Percentiles rank a stretch among this genome's conserved stretches.
These are phyloP conservation scores for Abrostola tripartita DNA, from an alignment of 2,888 invertebrate species.

Conservation along the genomic window DNA sequence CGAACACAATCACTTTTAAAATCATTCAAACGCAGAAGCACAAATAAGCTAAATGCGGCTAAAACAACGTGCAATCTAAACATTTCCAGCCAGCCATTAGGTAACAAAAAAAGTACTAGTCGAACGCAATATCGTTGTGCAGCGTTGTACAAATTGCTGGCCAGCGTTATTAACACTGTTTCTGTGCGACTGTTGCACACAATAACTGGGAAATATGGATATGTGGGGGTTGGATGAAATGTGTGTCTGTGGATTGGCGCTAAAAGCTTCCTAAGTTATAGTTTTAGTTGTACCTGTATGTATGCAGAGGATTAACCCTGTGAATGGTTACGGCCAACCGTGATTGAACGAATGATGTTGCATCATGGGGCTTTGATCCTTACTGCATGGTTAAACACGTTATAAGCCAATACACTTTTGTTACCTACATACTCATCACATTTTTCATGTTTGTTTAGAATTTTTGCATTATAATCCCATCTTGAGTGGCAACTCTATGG, in stretches of 20 bases:
- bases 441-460: too few relatives aligned
- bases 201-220: conserved; percentile 39
- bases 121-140: conserved; percentile 47
- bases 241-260: conserved; percentile 22
- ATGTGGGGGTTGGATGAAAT: conserved; percentile 22
- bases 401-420: too few relatives aligned
- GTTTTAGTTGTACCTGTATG: background rate
- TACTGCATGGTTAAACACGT: too few relatives aligned
- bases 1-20: background rate
- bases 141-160: conserved; percentile 45
- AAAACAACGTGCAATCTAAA: conserved; percentile 15
- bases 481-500: too few relatives aligned
- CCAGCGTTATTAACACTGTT: conserved; percentile 48
- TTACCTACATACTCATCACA: too few relatives aligned
- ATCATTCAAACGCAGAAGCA: background rate
- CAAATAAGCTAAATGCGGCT: background rate
- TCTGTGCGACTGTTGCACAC: conserved; percentile 5
- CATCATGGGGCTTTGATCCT: too few relatives aligned
- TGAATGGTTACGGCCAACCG: background rate
- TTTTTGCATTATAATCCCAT: too few relatives aligned
- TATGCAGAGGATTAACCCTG: background rate
- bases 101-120: conserved; percentile 35
- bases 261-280: conserved; percentile 35
- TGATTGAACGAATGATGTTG: too few relatives aligned
- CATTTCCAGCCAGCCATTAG: conserved; percentile 21